phyloP scores from a whole-genome alignment of 2,113 vertebrate genomes.

The Sebastes fasciatus region DNA sequence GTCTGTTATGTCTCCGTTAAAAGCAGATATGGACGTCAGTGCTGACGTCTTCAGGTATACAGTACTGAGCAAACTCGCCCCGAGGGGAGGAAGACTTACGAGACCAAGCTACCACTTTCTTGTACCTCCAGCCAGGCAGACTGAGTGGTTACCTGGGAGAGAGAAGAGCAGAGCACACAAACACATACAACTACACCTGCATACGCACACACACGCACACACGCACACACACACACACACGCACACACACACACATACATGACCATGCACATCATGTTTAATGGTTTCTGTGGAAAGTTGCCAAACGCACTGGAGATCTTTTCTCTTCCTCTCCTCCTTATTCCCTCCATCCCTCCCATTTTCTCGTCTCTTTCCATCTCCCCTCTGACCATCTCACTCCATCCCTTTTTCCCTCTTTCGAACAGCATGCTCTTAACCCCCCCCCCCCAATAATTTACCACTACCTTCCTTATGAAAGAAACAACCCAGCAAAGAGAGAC shows the following conservation, averaged over 20 bases:
- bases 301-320: conserved; percentile 60
- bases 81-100: conserved; percentile 20
- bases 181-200: conserved; percentile 22
- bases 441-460: not conserved
- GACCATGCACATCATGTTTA: conserved; percentile 49
- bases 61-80: conserved; percentile 32
- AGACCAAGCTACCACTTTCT: conserved; percentile 37
- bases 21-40: conserved; percentile 24
- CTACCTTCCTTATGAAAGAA: conserved; percentile 39
- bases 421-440: conserved; percentile 47
- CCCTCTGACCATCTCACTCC: conserved; percentile 11
- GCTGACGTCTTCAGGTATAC: conserved; percentile 40
- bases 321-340: conserved; percentile 7
- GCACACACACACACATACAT: conserved; percentile 11
- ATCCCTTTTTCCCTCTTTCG: conserved; percentile 18
- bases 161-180: conserved; percentile 27
- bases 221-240: conserved; percentile 14
- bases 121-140: conserved; percentile 38
- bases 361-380: conserved; percentile 1
- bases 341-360: conserved; percentile 39
- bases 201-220: conserved; percentile 23
- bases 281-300: conserved; percentile 76
- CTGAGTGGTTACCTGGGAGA: conserved; percentile 69
- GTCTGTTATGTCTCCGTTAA: conserved; percentile 38
- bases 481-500: conserved; percentile 7